These are phyloP conservation scores for Leucoptera coffeella DNA, from an alignment of 2,888 invertebrate species.

Conservation along the genomic window DNA sequence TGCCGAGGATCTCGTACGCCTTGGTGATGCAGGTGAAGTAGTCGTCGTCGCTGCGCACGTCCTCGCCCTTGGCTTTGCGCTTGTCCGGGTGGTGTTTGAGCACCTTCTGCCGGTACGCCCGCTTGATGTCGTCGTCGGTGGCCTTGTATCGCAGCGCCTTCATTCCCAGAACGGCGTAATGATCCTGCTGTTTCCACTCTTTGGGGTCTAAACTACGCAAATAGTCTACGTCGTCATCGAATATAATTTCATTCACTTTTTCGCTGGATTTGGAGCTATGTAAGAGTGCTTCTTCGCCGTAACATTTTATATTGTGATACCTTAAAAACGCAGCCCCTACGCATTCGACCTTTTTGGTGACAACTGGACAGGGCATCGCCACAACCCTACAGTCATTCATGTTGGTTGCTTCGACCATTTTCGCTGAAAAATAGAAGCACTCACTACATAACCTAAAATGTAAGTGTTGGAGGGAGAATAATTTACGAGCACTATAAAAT, in stretches of 20 bases:
- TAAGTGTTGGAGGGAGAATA: too few species aligned
- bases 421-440: slow-evolving; percentile 18
- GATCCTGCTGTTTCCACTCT: slow-evolving; percentile 97
- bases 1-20: slow-evolving; percentile 88
- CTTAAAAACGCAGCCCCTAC: slow-evolving; percentile 42
- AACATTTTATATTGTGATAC: slow-evolving; percentile 42
- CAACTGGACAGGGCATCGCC: slow-evolving; percentile 23
- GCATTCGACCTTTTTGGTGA: slow-evolving; percentile 40
- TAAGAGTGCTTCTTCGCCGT: slow-evolving; percentile 36
- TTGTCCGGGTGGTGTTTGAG: slow-evolving; percentile 98
- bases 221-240: slow-evolving; percentile 72
- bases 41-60: slow-evolving; percentile 84
- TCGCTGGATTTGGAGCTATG: slow-evolving; percentile 32
- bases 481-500: too few species aligned
- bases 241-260: slow-evolving; percentile 33
- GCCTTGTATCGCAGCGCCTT: slow-evolving; percentile 77
- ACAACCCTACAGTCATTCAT: slow-evolving; percentile 20
- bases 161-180: slow-evolving; percentile 92
- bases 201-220: slow-evolving; percentile 87
- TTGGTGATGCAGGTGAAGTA: slow-evolving; percentile 98
- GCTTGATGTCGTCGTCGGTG: slow-evolving; percentile 87
- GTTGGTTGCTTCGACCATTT: slow-evolving; percentile 33
- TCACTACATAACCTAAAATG: too few species aligned
- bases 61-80: slow-evolving; percentile 84
- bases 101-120: slow-evolving; percentile 73